phyloP scores from a whole-genome alignment of 2,888 invertebrate genomes.

The Athalia cordata region DNA sequence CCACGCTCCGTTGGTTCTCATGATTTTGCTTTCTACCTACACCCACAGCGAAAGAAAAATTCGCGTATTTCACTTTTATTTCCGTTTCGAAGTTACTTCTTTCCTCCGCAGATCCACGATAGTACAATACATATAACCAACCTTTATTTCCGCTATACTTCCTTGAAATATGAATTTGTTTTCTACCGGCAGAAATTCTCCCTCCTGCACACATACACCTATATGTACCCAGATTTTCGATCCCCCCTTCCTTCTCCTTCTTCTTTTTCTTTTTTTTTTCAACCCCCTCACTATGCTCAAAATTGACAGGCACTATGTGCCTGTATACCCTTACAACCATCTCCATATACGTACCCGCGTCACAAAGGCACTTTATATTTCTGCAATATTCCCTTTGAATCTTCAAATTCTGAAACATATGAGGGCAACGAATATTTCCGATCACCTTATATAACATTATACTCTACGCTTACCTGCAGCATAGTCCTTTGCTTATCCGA shows the following conservation, averaged over 20 bases:
- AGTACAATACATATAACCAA: slow-evolving; percentile 13
- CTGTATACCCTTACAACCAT: slow-evolving; percentile 21
- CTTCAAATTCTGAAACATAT: slow-evolving; percentile 42
- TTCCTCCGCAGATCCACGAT: not conserved
- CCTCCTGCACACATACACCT: slow-evolving; percentile 30
- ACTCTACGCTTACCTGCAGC: not conserved
- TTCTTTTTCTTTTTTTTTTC: not conserved
- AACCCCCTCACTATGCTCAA: slow-evolving; percentile 1
- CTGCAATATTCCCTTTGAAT: slow-evolving; percentile 43
- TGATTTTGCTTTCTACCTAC: slow-evolving; percentile 1
- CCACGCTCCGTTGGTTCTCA: slow-evolving; percentile 41
- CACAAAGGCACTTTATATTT: slow-evolving; percentile 39
- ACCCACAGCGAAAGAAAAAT: slow-evolving; percentile 50
- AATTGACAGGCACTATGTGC: slow-evolving; percentile 42
- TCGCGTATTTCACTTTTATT: slow-evolving; percentile 67
- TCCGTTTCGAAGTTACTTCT: slow-evolving; percentile 53
- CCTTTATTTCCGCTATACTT: slow-evolving; percentile 46
- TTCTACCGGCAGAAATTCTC: slow-evolving; percentile 52
- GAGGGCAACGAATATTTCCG: slow-evolving; percentile 4
- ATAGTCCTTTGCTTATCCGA: too few relatives aligned
- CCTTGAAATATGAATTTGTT: slow-evolving; percentile 67
- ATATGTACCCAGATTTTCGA: too few relatives aligned
- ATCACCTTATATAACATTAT: not conserved
- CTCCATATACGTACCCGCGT: slow-evolving; percentile 14
- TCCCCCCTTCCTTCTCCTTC: not conserved